phyloP scores from a whole-genome alignment of 1,140 invertebrate genomes.

The Drosophila persimilis region DNA sequence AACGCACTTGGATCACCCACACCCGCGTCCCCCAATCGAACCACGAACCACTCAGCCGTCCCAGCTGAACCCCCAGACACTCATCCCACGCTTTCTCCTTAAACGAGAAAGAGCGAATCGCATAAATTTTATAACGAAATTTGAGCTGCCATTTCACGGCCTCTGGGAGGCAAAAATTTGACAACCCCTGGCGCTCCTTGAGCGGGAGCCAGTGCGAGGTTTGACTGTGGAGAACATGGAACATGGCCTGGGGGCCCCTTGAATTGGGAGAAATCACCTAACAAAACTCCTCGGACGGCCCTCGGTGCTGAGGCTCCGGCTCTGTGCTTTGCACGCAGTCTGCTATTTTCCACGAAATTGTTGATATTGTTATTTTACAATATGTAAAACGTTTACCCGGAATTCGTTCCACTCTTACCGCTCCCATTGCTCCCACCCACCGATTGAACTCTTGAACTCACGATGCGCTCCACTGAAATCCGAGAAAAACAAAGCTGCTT shows the following conservation, averaged over 20 bases:
- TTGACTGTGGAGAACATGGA: too few species aligned
- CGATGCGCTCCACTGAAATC: background rate
- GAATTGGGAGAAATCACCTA: too few species aligned
- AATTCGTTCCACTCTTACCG: conserved; percentile 32
- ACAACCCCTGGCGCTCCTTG: conserved; percentile 17
- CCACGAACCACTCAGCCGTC: too few species aligned
- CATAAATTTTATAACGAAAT: conserved; percentile 62
- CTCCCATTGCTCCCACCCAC: background rate
- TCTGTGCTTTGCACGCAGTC: background rate
- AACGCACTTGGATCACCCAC: too few species aligned
- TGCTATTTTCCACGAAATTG: conserved; percentile 40
- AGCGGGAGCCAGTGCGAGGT: background rate
- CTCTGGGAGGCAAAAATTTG: conserved; percentile 36
- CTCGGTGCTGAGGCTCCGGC: background rate
- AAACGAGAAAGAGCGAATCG: conserved; percentile 8
- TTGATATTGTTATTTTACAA: conserved; percentile 71
- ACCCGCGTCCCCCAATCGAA: too few species aligned
- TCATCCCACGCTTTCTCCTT: too few species aligned
- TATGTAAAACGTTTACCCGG: conserved; percentile 68
- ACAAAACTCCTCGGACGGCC: too few species aligned
- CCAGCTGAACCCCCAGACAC: too few species aligned
- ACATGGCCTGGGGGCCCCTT: background rate
- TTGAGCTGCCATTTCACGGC: conserved; percentile 45
- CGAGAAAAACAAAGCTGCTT: background rate
- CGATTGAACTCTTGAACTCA: background rate